Percentiles rank a stretch among this genome's conserved stretches.
phyloP scores from a whole-genome alignment of 2,797 vertebrate genomes.

The Lerista edwardsae region DNA sequence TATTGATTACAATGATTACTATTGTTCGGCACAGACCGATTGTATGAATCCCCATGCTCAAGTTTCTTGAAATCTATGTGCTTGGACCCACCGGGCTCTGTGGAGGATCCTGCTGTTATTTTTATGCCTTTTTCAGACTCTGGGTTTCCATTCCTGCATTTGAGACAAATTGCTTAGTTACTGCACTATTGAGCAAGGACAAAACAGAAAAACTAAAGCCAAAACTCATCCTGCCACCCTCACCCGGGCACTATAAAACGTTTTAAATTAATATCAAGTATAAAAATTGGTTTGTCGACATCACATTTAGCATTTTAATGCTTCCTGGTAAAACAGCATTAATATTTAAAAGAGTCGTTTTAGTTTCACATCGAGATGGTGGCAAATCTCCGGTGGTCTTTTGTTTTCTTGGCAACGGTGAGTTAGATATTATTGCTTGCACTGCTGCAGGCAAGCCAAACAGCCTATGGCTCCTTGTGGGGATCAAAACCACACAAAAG shows the following conservation, averaged over 20 bases:
- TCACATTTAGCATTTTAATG: slow-evolving; percentile 12
- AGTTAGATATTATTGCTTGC: not conserved
- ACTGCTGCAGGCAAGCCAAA: not conserved
- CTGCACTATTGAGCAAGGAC: rapidly evolving
- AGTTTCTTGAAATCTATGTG: not conserved
- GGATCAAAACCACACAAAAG: not conserved
- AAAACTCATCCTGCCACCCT: not conserved
- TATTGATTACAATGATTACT: too few species aligned
- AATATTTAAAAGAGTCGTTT: not conserved
- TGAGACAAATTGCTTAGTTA: slow-evolving; percentile 7
- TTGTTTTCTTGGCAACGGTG: not conserved
- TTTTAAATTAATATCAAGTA: slow-evolving; percentile 11
- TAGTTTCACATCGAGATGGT: not conserved
- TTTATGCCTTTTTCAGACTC: not conserved
- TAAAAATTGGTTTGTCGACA: not conserved
- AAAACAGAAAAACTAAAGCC: not conserved
- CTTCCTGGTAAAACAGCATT: not conserved
- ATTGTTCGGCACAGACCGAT: too few species aligned
- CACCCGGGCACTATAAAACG: not conserved
- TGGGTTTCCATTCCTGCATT: not conserved
- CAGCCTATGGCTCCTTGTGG: not conserved
- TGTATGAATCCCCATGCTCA: too few species aligned
- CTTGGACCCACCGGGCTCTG: not conserved
- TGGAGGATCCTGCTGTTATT: not conserved
- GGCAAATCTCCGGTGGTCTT: not conserved